Evolutionary conservation across 2,888 invertebrate genomes (phyloP).

Genomic region (Dicyrtomina minuta): DNA sequence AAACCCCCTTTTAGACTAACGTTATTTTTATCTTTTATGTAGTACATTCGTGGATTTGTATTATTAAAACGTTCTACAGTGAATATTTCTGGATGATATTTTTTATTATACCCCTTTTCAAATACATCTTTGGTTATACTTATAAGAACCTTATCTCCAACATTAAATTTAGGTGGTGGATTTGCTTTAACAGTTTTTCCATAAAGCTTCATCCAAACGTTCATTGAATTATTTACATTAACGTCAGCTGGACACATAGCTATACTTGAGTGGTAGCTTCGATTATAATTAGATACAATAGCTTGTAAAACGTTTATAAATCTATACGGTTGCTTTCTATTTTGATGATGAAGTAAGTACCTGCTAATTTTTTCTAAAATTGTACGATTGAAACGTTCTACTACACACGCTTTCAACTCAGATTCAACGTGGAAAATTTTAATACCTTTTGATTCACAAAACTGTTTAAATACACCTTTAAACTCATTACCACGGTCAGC

Average conservation of each 20-base stretch:
- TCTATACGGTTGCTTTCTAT: slow-evolving; percentile 2
- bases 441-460: slow-evolving; percentile 30
- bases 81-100: slow-evolving; percentile 10
- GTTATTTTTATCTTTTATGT: slow-evolving; percentile 6
- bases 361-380: slow-evolving; percentile 15
- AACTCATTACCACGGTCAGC: slow-evolving; percentile 19
- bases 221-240: slow-evolving; percentile 30
- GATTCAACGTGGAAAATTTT: slow-evolving; percentile 35
- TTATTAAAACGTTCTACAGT: slow-evolving; percentile 9
- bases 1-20: slow-evolving; percentile 20
- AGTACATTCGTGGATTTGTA: slow-evolving; percentile 28
- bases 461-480: slow-evolving; percentile 19
- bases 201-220: slow-evolving; percentile 32
- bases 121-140: too few relatives aligned
- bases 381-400: slow-evolving; percentile 42
- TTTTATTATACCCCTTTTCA: neutral
- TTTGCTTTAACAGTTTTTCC: slow-evolving; percentile 10
- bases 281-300: slow-evolving; percentile 29
- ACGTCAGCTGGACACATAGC: too few relatives aligned
- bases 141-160: slow-evolving; percentile 34
- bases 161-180: slow-evolving; percentile 10
- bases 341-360: slow-evolving; percentile 3
- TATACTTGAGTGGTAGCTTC: slow-evolving; percentile 27
- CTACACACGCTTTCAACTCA: slow-evolving; percentile 32
- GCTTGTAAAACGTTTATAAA: slow-evolving; percentile 33